Conservation (phyloP, 2,797 vertebrate genomes). For the Austrolebias charrua region DNA sequence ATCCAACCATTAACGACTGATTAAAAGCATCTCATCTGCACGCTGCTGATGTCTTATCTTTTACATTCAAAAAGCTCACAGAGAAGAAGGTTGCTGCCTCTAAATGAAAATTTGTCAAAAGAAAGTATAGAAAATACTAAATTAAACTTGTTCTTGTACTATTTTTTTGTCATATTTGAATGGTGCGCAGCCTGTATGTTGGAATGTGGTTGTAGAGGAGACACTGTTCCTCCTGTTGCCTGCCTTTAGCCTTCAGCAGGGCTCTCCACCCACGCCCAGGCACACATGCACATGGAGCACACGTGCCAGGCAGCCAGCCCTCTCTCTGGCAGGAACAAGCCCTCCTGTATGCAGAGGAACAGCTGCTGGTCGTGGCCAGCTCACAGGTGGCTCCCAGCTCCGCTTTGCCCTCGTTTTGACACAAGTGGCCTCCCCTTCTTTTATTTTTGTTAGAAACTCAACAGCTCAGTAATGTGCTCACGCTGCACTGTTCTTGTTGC, state of each 20-base stretch:
- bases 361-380: conserved; percentile 67
- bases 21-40: background rate
- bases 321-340: conserved; percentile 66
- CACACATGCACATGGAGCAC: conserved; percentile 36
- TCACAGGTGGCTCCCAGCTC: conserved; percentile 69
- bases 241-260: conserved; percentile 12
- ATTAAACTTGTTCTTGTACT: conserved; percentile 6
- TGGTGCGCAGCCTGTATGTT: background rate
- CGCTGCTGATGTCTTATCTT: too few relatives aligned
- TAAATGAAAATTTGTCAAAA: too few relatives aligned
- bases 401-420: conserved; percentile 61
- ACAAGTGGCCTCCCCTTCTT: conserved; percentile 44
- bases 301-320: conserved; percentile 67
- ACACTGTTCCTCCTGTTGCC: conserved; percentile 9
- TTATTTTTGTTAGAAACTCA: conserved; percentile 20
- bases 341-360: conserved; percentile 72
- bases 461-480: conserved; percentile 61
- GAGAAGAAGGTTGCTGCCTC: too few relatives aligned
- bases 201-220: conserved; percentile 12
- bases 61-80: too few relatives aligned
- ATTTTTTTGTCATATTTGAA: conserved; percentile 32
- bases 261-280: conserved; percentile 35
- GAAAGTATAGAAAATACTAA: too few relatives aligned
- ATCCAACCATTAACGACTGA: background rate
- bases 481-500: conserved; percentile 24